These are phyloP conservation scores for Phoeniculus purpureus DNA, from an alignment of 2,797 vertebrate genomes.

Conservation along the genomic window DNA sequence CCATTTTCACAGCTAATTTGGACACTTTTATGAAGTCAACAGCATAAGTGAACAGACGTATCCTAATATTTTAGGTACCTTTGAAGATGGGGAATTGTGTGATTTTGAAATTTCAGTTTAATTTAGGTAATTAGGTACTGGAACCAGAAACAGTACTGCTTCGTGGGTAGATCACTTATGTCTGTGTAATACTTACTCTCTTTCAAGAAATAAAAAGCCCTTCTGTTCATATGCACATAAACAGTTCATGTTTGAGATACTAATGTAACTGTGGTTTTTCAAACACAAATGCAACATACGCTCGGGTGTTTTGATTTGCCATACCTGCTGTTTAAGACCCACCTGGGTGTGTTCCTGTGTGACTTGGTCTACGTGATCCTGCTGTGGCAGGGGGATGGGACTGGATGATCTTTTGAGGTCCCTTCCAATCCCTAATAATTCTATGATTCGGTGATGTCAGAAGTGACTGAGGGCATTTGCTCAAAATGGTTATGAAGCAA, in stretches of 20 bases:
- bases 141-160: background rate
- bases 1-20: background rate
- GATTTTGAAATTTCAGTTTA: background rate
- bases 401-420: no score
- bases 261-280: background rate
- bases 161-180: background rate
- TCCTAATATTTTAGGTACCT: background rate
- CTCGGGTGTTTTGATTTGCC: background rate
- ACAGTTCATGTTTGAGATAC: background rate
- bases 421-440: no score
- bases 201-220: background rate
- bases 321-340: no score
- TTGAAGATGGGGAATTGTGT: background rate
- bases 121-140: background rate
- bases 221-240: background rate
- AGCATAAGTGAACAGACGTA: background rate
- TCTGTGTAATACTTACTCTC: background rate
- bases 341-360: no score
- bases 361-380: no score
- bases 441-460: no score
- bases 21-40: background rate
- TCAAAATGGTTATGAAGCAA: slow-evolving; percentile 5
- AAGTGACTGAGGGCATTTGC: background rate
- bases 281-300: background rate
- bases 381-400: no score